Conservation (phyloP, 2,888 invertebrate species). For the Marasmarcha lunaedactyla region DNA sequence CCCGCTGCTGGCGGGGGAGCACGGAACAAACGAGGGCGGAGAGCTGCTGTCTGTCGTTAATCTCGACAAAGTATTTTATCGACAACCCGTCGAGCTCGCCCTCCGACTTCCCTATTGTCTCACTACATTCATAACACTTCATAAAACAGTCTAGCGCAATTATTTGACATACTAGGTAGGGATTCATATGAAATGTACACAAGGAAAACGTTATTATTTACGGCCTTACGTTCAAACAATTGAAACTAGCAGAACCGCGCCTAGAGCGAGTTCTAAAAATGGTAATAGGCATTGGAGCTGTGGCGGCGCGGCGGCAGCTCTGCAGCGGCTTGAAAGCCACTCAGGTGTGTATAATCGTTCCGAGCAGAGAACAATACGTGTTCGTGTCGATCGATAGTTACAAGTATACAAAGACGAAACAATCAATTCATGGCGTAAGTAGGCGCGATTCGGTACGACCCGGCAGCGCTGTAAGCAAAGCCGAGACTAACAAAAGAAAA, state of each 20-base stretch:
- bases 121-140: constrained; percentile 50
- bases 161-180: constrained; percentile 26
- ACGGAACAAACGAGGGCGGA: constrained; percentile 27
- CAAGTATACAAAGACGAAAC: constrained; percentile 65
- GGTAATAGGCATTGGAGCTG: background rate
- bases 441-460: constrained; percentile 65
- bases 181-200: background rate
- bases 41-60: constrained; percentile 51
- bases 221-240: too few relatives aligned
- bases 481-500: constrained; percentile 70
- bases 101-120: constrained; percentile 50
- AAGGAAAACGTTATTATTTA: background rate
- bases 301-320: too few relatives aligned
- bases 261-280: too few relatives aligned
- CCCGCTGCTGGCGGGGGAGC: constrained; percentile 27
- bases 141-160: constrained; percentile 50
- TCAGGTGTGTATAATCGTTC: constrained; percentile 56
- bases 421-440: constrained; percentile 68
- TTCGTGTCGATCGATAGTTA: constrained; percentile 60
- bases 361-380: constrained; percentile 58
- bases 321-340: constrained; percentile 58
- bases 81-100: constrained; percentile 37
- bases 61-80: constrained; percentile 59
- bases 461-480: constrained; percentile 43
- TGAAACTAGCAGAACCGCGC: too few relatives aligned